phyloP scores from a whole-genome alignment of 2,797 vertebrate genomes.

The Acomys russatus region DNA sequence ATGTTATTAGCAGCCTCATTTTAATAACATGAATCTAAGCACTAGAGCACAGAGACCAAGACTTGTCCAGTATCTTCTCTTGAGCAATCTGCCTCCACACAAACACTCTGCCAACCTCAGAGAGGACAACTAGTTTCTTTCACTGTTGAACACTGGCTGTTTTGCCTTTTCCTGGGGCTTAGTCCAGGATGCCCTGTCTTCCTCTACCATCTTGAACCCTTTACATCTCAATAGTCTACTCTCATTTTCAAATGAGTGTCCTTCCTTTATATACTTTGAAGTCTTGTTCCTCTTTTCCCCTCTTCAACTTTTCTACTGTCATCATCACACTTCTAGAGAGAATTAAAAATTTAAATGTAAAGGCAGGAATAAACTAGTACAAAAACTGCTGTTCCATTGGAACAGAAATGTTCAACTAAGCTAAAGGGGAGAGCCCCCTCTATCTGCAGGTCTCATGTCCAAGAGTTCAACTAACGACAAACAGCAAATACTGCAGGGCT shows the following conservation, averaged over 20 bases:
- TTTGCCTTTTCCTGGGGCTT: background rate
- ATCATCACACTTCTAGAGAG: background rate
- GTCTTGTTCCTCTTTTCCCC: background rate
- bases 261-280: background rate
- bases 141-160: background rate
- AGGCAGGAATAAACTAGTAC: background rate
- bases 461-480: background rate
- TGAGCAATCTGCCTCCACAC: background rate
- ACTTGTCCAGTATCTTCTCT: background rate
- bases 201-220: background rate
- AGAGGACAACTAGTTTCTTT: background rate
- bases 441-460: background rate
- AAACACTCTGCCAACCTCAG: background rate
- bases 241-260: background rate
- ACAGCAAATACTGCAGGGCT: background rate
- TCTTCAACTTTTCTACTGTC: background rate
- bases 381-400: background rate
- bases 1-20: background rate
- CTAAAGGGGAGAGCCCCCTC: background rate
- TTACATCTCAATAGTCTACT: conserved; percentile 1
- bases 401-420: background rate
- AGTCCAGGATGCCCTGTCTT: background rate
- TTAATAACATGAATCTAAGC: background rate
- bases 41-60: background rate
- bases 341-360: background rate